Evolutionary conservation across 2,888 invertebrate species (phyloP).

Genomic region (Tetheella fluctuosa): DNA sequence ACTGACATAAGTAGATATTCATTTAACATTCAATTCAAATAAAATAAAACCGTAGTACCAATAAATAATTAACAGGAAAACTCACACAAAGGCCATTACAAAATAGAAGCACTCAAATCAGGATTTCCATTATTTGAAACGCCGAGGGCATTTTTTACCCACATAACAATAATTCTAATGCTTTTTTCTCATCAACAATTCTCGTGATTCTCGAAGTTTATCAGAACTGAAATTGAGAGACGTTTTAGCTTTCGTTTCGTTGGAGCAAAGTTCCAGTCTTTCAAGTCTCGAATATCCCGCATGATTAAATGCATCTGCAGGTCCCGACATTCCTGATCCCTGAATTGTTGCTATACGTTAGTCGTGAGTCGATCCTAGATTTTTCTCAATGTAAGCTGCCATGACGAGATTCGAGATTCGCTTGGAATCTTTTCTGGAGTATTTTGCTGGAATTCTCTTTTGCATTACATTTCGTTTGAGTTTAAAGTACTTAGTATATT

Average conservation of each 20-base stretch:
- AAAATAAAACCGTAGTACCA: background rate
- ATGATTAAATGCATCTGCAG: conserved; percentile 7
- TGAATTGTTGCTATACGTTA: conserved; percentile 2
- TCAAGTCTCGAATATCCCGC: background rate
- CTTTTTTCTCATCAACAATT: background rate
- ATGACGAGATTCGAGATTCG: background rate
- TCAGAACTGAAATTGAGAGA: background rate
- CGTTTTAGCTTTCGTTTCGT: background rate
- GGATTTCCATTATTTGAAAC: conserved; percentile 5
- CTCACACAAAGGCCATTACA: background rate
- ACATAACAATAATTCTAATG: background rate
- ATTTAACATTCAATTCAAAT: background rate
- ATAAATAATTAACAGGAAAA: background rate
- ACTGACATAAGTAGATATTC: no score
- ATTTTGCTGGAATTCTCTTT: background rate
- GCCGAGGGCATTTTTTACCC: background rate
- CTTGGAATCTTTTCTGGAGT: conserved; percentile 3
- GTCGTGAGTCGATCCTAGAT: background rate
- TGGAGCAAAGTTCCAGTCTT: background rate
- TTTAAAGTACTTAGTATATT: background rate
- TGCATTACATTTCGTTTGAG: background rate
- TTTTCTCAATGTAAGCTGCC: conserved; percentile 6
- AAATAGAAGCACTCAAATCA: conserved; percentile 26
- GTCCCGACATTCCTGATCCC: background rate
- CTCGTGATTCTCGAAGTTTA: background rate